Evolutionary conservation across 2,797 vertebrate species (phyloP), one percentile per base, ranked within the genome.

Genomic region (Crocodylus rhombifer): DNA sequence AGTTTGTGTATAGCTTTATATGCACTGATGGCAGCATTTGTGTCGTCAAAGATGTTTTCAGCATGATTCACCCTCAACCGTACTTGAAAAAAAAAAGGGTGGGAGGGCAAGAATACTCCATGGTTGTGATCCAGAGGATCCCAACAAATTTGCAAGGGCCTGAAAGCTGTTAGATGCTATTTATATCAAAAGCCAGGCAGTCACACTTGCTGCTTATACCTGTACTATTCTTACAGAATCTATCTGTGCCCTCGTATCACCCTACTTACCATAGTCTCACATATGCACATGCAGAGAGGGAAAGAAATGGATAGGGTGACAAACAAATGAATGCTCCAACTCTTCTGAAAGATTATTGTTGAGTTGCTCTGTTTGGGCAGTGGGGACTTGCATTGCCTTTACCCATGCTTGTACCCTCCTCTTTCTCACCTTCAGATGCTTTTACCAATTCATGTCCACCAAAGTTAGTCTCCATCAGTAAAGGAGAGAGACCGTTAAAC

Each of bases 121-220:
- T 6, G 82, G 65, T 85, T 93, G 90, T 77, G 87, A 94, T 94
- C n/a, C 88, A n/a, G 5, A 88, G 96, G 95, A 14, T 14, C 23
- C 12, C 20, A 36, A 2, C 18, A 95, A 95, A 60, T 51, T 84
- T 95, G 96, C 95, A 95, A 96, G 92, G 94, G 87, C 94, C 94
- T 94, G 62, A 9, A 88, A 86, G 65, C 8, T 23, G 42, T 25
- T 36, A 51, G 69, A 73, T 73, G 10, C 16, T 51, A 26, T 71
- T 42, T 51, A 51, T 79, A 96, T 96, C 75, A 97, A 95, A 96
- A 96, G 95, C 94, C 96, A 94, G 95, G 95, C 94, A 96, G 33
- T 95, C 94, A 91, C 92, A 93, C 93, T 92, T 95, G 80, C 88
- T 93, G 51, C 30, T 73, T 92, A 95, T 95, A 90, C 90, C 95